These are phyloP conservation scores for Caenorhabditis brenneri DNA, from an alignment of 1,140 invertebrate genomes.

Conservation along the genomic window DNA sequence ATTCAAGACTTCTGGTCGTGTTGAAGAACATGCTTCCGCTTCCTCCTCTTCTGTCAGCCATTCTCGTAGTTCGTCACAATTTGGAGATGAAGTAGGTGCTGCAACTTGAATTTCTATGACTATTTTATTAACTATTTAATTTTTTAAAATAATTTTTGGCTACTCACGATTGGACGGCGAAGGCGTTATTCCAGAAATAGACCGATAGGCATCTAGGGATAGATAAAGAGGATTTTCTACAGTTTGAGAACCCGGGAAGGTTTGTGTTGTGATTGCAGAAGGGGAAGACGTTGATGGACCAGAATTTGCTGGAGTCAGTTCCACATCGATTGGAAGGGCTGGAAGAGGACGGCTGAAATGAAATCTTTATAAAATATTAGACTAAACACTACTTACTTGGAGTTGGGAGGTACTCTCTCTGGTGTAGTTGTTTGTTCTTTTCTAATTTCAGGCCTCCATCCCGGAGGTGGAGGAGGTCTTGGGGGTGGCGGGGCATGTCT, in stretches of 20 bases:
- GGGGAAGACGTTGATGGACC: conserved; percentile 31
- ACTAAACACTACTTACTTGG: background rate
- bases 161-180: background rate
- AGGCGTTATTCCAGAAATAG: background rate
- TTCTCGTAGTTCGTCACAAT: background rate
- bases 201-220: background rate
- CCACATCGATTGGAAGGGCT: background rate
- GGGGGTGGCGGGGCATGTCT: background rate
- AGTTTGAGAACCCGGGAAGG: background rate
- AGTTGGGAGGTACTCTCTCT: background rate
- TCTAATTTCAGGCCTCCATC: background rate
- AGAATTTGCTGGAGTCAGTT: background rate
- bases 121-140: too few species aligned
- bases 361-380: background rate
- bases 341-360: background rate
- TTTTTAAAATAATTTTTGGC: too few species aligned
- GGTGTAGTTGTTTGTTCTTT: background rate
- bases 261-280: background rate
- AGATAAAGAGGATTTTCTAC: background rate
- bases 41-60: conserved; percentile 31
- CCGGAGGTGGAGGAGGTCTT: background rate
- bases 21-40: background rate
- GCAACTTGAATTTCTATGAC: background rate
- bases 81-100: background rate
- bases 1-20: background rate